Evolutionary conservation across 2,113 vertebrate genomes (phyloP), one percentile per base, ranked within the genome.

Genomic region (Otocyon megalotis): DNA sequence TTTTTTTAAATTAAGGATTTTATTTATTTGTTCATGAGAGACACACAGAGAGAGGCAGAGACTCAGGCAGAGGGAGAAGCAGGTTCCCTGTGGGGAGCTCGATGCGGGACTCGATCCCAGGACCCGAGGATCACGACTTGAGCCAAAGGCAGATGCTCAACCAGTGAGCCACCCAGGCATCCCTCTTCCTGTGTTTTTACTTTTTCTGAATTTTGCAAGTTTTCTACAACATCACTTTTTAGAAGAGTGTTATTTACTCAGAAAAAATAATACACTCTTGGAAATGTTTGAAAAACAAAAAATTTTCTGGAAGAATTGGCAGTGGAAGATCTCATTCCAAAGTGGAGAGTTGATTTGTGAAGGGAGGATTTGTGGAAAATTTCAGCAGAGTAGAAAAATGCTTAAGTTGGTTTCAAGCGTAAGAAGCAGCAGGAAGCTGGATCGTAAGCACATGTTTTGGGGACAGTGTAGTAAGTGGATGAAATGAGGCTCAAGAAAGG

Each of bases 141-240:
- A 43, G 43, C 6, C 43, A 43, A 43, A 43, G 43, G 43, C 43
- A 43, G 43, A 43, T 43, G 43, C 43, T 43, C 43, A 43, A 43
- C 43, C 43, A 43, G 6, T 43, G 43, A 43, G 43, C 43, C 43
- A 43, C 43, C 43, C 7, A 7, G 43, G 43, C 43, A 1, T 43
- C 43, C 43, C 8, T 71, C 54, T 87, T 83, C 22, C 53, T 74
- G 28, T 60, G 58, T 93, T 85, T 65, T 14, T 90, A 48, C 17
- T 96, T 81, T 87, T 87, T 87, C 35, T 62, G 37, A 96, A 76
- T 76, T 82, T 92, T 69, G 32, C 30, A 80, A 88, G 8, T 92
- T 95, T 95, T 79, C 80, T 58, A 28, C 15, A 82, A 54, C 62
- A 56, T 62, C 30, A 7, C 24, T 72, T 88, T 90, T 50, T 37